Evolutionary conservation across 2,797 vertebrate genomes (phyloP).

Genomic region (Pangasius sanitwongsei): DNA sequence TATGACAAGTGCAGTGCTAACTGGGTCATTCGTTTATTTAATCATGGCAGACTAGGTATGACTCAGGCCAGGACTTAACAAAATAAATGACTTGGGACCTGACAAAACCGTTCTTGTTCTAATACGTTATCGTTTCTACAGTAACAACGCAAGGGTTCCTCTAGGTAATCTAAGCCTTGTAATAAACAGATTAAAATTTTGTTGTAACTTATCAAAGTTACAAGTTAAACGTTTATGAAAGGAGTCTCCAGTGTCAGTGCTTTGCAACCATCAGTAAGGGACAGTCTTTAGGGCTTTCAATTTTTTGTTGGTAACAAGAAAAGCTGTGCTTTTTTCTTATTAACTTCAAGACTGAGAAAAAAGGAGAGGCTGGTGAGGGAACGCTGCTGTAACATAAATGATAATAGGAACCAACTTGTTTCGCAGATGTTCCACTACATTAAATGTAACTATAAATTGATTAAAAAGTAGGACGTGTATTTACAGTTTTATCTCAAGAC

Average conservation of each 20-base stretch:
- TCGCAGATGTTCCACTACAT: not conserved
- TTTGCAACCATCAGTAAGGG: not conserved
- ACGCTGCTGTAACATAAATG: not conserved
- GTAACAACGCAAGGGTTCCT: not conserved
- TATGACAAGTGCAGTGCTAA: not conserved
- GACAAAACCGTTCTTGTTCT: not conserved
- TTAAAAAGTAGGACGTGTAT: not conserved
- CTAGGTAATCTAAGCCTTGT: not conserved
- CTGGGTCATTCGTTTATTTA: constrained; percentile 4
- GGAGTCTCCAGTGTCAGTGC: not conserved
- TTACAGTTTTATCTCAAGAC: not conserved
- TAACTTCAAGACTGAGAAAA: no score
- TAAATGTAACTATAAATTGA: not conserved
- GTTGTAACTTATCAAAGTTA: not conserved
- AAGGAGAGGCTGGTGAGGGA: no score
- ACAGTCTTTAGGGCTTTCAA: not conserved
- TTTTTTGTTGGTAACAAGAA: not conserved
- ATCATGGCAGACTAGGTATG: not conserved
- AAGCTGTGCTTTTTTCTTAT: no score
- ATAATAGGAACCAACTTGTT: not conserved
- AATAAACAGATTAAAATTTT: not conserved
- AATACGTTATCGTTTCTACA: not conserved
- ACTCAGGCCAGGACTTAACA: not conserved
- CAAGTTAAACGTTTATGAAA: not conserved
- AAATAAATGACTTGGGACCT: not conserved